Base-by-base conservation (phyloP, 2,113 vertebrate species). In the Chrysochloris asiatica region DNA sequence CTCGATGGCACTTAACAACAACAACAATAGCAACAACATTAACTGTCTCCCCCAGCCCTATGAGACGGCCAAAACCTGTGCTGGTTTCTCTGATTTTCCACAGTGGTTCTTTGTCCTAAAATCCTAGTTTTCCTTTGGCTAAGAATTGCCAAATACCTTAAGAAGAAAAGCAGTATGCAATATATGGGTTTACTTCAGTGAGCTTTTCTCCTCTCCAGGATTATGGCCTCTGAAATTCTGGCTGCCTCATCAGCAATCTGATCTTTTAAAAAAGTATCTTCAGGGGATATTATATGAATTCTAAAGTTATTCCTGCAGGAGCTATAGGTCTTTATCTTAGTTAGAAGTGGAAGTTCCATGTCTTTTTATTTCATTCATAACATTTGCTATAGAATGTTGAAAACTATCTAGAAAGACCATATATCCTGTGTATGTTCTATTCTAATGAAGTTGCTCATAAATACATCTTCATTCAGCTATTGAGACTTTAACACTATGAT, bases 381-480 rank as follows among this genome's bases (percentile, higher is more conserved):
- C 47, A 83, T 93, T 95, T 83, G 30, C 26, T 88, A 56, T 54
- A n/a, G 7, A 36, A 86, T 90, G 22, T 79, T 86, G 45, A 80
- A 93, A 85, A 83, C 41, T 76, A 45, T 80, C n/a, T 72, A 54
- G 67, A 56, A 63, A 93, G 41, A 61, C 76, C 24, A 81, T 30
- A 38, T 24, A 45, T 38, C 26, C 19, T 72, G 4, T 83, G 41
- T 52, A 90, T 93, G 11, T 91, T 85, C 9, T 83, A 11, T 43
- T 94, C 72, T 93, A 83, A 77, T 79, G 10, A 90, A 88, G 30
- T 89, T 83, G 22, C 65, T 85, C 47, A 41, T 56, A 56, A 88
- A n/a, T 90, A 0, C 19, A 63, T 88, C 78, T 50, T 88, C 11
- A 83, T 83, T 93, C 93, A 14, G 38, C 65, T 61, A 33, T 5